These are phyloP conservation scores for Azorinus chamasolen DNA, from an alignment of 2,888 invertebrate genomes.

Conservation along the genomic window DNA sequence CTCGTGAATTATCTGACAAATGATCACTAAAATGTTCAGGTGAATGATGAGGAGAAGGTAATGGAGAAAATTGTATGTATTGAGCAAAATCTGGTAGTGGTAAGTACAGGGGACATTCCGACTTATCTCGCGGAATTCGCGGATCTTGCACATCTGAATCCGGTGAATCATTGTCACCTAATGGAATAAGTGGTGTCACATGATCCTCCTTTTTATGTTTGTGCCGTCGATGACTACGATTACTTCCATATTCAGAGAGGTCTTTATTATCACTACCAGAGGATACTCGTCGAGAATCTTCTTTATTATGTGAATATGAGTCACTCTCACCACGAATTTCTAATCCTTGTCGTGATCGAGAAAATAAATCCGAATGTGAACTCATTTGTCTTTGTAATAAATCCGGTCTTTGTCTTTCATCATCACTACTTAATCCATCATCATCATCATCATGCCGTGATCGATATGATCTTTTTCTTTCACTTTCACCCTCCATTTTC, in stretches of 20 bases:
- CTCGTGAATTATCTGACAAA: conserved; percentile 44
- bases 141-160: conserved; percentile 70
- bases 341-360: conserved; percentile 52
- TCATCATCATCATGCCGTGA: conserved; percentile 68
- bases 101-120: conserved; percentile 90
- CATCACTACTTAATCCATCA: conserved; percentile 75
- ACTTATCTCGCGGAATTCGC: conserved; percentile 51
- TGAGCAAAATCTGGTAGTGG: conserved; percentile 95
- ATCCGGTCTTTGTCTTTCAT: conserved; percentile 67
- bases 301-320: conserved; percentile 49
- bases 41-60: conserved; percentile 72
- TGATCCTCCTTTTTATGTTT: conserved; percentile 68
- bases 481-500: conserved; percentile 68
- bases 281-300: conserved; percentile 58
- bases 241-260: conserved; percentile 44
- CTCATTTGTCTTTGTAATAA: conserved; percentile 59
- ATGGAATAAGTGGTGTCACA: conserved; percentile 69
- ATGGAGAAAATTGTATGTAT: conserved; percentile 66
- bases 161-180: conserved; percentile 69
- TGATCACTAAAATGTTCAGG: conserved; percentile 64
- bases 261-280: conserved; percentile 68
- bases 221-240: conserved; percentile 42
- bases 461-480: conserved; percentile 71
- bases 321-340: conserved; percentile 58
- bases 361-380: conserved; percentile 58